Evolutionary conservation across 1,140 invertebrate genomes (phyloP), one percentile per base, ranked within the genome.

Genomic region (Hylaeus volcanicus): DNA sequence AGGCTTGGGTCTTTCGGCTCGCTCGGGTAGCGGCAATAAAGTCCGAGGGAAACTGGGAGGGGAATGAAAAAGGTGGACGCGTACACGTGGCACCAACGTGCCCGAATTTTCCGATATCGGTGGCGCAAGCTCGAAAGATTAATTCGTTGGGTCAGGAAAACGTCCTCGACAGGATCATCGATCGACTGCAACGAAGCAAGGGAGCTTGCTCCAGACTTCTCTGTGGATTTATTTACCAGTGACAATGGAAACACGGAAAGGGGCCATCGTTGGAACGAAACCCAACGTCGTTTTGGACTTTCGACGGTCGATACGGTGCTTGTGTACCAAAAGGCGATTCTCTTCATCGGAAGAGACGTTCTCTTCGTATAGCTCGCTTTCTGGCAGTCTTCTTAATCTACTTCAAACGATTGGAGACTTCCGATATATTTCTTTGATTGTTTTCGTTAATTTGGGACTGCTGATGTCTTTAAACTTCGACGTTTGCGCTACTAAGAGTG

Each of bases 201-300:
- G n/a, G 15, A 48, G 58, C 37, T 15, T 0, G 26, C 12, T 39
- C 61, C 39, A 51, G 61, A 55, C 61, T 64, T 68, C 2, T 6
- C 63, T 9, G n/a, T 14, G 60, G 63, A 84, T 72, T 63, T 82
- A 82, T 82, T 77, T 66, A 84, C 56, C 43, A 5, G n/a, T 56
- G 63, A 68, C 73, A 74, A 74, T 74, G 15, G 61, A 64, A 64
- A 43, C 48, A 58, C 72, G 60, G 45, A 15, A 74, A 53, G 26
- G 45, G 45, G 72, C 72, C 53, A 74, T 63, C 72, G 41, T 26
- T 3, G 15, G 5, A 53, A 55, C 45, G 61, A 53, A 74, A 8
- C 39, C n/a, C 9, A 12, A 37, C 9, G 37, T 53, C 48, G 73
- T 55, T 55, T 39, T 74, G 14, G 4, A n/a, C 72, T 9, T 53